These are phyloP conservation scores for Chrysolina oricalcia DNA, from an alignment of 2,888 invertebrate species.

Conservation along the genomic window DNA sequence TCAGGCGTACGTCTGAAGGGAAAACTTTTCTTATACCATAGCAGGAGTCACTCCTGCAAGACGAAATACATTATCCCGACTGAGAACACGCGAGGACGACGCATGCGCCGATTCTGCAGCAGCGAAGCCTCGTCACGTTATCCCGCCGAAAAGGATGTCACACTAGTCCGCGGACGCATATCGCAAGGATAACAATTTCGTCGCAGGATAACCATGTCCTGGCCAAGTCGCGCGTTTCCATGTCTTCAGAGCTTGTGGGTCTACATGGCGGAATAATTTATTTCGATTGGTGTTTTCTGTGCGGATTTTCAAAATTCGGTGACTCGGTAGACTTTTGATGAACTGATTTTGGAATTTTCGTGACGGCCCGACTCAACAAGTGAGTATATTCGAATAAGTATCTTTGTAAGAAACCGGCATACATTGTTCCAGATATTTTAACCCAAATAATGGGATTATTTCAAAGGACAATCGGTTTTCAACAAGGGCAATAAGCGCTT, in stretches of 20 bases:
- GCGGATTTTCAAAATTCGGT: background rate
- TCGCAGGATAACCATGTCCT: background rate
- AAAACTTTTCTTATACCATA: no score
- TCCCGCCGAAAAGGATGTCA: background rate
- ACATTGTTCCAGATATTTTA: no score
- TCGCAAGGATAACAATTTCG: background rate
- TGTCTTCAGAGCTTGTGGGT: background rate
- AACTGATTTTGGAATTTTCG: background rate
- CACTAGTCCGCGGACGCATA: background rate
- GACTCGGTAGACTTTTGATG: background rate
- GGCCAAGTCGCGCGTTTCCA: background rate
- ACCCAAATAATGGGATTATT: no score
- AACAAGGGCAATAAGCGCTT: no score
- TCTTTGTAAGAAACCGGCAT: background rate
- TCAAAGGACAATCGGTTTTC: no score
- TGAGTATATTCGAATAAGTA: background rate
- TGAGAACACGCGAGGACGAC: background rate
- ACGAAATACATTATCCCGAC: background rate
- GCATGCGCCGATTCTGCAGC: background rate
- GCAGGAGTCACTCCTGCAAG: slow-evolving; percentile 8
- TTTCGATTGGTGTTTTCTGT: background rate
- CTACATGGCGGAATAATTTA: background rate
- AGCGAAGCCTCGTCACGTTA: background rate
- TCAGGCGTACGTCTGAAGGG: no score
- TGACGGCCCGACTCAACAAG: background rate